These are phyloP conservation scores for Emydoidea blandingii DNA, from an alignment of 2,797 vertebrate species.

Conservation along the genomic window DNA sequence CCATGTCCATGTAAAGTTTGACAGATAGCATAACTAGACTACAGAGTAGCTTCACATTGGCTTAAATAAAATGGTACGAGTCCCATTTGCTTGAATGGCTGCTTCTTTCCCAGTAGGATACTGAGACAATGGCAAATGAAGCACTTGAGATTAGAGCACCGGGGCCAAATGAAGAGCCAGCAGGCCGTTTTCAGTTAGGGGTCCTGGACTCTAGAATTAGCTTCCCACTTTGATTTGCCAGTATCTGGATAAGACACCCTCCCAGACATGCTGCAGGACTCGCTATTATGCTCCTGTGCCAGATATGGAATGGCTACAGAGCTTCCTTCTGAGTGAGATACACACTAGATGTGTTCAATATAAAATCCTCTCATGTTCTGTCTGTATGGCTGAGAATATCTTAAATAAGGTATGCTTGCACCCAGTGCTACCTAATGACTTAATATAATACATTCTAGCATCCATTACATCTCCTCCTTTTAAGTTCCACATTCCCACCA, in stretches of 20 bases:
- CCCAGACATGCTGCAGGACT: background rate
- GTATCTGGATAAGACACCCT: background rate
- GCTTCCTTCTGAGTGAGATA: background rate
- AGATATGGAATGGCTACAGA: background rate
- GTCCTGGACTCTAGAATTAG: fast-evolving
- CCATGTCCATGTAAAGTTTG: constrained; percentile 69
- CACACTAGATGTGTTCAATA: background rate
- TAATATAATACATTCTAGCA: background rate
- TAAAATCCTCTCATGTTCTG: background rate
- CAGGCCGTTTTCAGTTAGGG: background rate
- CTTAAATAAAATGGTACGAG: constrained; percentile 39
- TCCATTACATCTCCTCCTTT: background rate
- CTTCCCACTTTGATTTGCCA: background rate
- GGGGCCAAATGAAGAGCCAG: background rate
- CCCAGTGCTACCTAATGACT: background rate
- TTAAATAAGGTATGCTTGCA: background rate
- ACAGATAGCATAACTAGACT: constrained; percentile 47
- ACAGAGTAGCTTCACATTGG: constrained; percentile 29
- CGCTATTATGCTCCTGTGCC: background rate
- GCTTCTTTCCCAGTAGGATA: background rate
- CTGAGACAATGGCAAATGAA: background rate
- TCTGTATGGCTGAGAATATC: background rate
- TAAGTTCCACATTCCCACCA: background rate
- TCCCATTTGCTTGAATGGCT: background rate
- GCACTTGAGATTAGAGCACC: background rate